phyloP scores from a whole-genome alignment of 2,797 vertebrate species.

The Megalops cyprinoides region DNA sequence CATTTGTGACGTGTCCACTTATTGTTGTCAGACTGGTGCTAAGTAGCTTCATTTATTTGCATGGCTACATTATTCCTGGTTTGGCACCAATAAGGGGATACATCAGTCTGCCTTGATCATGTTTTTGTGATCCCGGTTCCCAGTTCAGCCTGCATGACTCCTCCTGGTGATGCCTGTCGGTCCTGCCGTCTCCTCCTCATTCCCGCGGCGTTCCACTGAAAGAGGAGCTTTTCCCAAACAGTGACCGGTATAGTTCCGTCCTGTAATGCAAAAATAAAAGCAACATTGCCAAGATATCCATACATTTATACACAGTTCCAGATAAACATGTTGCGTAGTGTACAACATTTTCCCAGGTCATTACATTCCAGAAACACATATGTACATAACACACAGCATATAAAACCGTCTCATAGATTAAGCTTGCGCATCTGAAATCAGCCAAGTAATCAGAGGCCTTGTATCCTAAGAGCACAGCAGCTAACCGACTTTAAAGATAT shows the following conservation, averaged over 20 bases:
- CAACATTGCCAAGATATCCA: not conserved
- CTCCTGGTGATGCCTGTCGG: not conserved
- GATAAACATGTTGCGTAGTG: not conserved
- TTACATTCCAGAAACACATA: not conserved
- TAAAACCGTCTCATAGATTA: not conserved
- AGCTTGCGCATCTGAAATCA: not conserved
- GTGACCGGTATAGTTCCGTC: not conserved
- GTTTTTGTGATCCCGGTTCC: conserved; percentile 3
- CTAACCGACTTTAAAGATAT: no score
- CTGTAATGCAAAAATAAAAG: not conserved
- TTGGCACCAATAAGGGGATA: no score
- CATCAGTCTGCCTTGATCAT: no score
- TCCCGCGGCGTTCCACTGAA: not conserved
- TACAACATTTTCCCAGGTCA: not conserved
- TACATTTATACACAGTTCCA: not conserved
- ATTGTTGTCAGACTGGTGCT: no score
- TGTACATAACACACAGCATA: not conserved
- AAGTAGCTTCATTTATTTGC: no score
- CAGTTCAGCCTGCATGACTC: not conserved
- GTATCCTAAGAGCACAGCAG: not conserved
- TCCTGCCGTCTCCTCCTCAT: not conserved
- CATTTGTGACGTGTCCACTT: no score
- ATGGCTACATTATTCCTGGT: no score
- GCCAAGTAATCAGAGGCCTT: not conserved
- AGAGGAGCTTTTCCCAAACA: not conserved